Evolutionary conservation across 2,113 vertebrate genomes (phyloP), one percentile per base, ranked within the genome.

Genomic region (Macquaria australasica): DNA sequence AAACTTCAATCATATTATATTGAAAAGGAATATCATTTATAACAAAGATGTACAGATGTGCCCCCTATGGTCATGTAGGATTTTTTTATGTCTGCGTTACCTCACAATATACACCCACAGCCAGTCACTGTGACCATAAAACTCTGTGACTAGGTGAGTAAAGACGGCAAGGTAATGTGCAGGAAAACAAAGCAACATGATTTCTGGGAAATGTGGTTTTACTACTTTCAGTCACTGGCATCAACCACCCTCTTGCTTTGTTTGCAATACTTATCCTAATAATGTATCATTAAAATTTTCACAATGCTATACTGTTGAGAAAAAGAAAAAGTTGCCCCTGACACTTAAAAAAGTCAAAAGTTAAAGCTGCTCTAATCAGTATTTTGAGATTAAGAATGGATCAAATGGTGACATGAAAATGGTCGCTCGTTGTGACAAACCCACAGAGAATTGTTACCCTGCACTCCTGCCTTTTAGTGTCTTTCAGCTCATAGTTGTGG

Each of bases 141-240:
- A 77, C 68, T 68, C 25, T 39, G 39, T 12, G 10, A 39, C 10
- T 62, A 28, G 23, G 18, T 16, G 59, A 15, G 1, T 41, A 23
- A 55, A 59, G 63, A 25, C 2, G 4, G 62, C 51, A 75, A 28
- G 18, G 14, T 14, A 73, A 53, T 23, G 31, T 6, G 67, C 68
- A 41, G 43, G 53, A 81, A 31, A 63, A 45, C 34, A 6, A 60
- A 51, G 8, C 3, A 25, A 34, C 58, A 76, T 6, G 43, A 76
- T 50, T 45, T 15, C 39, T 39, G 72, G 62, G 28, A 70, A 76
- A 50, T 51, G 37, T 10, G 51, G 20, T 81, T 73, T 63, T 41
- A 72, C 41, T 41, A 15, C 68, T 37, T 68, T n/a, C 23, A 68
- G 66, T 71, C 48, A 75, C n/a, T 67, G 45, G 58, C 45, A 58